These are phyloP conservation scores for Osedax frankpressi DNA, from an alignment of 2,888 invertebrate species.

Conservation along the genomic window DNA sequence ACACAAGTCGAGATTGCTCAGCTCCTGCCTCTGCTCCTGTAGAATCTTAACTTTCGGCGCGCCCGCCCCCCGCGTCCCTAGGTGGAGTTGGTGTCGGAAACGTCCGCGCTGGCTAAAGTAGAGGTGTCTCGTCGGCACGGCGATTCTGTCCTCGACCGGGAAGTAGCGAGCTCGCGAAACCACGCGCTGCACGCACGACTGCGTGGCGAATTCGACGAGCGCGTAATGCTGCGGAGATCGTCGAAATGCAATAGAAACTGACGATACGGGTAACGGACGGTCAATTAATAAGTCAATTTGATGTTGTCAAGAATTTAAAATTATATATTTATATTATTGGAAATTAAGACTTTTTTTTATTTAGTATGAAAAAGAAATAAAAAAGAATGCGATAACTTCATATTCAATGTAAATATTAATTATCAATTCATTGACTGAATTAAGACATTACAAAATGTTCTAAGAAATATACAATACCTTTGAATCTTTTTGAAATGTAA, in stretches of 20 bases:
- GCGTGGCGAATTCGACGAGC: constrained; percentile 14
- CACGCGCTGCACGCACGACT: background rate
- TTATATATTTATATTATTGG: too few species aligned
- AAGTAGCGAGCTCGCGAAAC: constrained; percentile 10
- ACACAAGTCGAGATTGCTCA: background rate
- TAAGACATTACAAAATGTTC: too few species aligned
- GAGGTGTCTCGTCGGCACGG: constrained; percentile 13
- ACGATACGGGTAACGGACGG: too few species aligned
- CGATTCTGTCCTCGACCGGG: constrained; percentile 15
- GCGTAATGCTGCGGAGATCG: constrained; percentile 18
- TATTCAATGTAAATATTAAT: too few species aligned
- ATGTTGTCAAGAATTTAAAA: too few species aligned
- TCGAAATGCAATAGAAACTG: too few species aligned
- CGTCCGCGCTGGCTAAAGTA: constrained; percentile 7
- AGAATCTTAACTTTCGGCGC: background rate
- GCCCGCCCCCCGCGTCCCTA: background rate
- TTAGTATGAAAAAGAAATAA: too few species aligned
- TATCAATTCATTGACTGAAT: too few species aligned
- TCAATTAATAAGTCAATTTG: too few species aligned
- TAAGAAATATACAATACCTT: too few species aligned
- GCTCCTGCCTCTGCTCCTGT: background rate
- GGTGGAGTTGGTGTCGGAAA: background rate
- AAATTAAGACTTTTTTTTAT: too few species aligned
- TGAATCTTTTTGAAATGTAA: background rate
- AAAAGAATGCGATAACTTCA: too few species aligned